These are phyloP conservation scores for Acleris laterana DNA, from an alignment of 2,888 invertebrate species.

Conservation along the genomic window DNA sequence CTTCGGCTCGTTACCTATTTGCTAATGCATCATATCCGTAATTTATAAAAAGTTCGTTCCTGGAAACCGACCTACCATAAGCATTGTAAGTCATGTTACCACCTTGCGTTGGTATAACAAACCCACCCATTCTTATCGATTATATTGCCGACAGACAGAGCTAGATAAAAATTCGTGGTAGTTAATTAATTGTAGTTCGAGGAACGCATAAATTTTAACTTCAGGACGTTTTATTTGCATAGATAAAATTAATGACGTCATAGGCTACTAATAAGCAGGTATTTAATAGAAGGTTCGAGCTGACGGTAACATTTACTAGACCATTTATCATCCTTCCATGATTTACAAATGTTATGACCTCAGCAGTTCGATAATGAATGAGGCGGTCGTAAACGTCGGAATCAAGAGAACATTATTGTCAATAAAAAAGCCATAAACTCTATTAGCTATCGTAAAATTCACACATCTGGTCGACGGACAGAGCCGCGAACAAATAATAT, in stretches of 20 bases:
- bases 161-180: constrained; percentile 58
- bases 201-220: constrained; percentile 54
- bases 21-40: constrained; percentile 37
- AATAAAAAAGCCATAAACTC: constrained; percentile 83
- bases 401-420: constrained; percentile 82
- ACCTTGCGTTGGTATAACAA: constrained; percentile 43
- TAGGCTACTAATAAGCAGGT: constrained; percentile 17
- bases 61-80: constrained; percentile 15
- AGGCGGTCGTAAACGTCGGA: constrained; percentile 78
- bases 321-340: constrained; percentile 67
- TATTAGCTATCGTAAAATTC: constrained; percentile 81
- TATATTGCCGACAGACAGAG: constrained; percentile 51
- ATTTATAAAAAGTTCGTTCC: constrained; percentile 19
- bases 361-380: constrained; percentile 81
- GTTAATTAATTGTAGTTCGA: constrained; percentile 58
- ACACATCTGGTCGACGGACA: constrained; percentile 79
- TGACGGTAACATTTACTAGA: constrained; percentile 55
- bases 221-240: constrained; percentile 21
- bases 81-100: constrained; percentile 20
- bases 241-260: constrained; percentile 29
- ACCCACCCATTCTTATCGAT: constrained; percentile 47
- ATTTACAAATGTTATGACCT: constrained; percentile 81
- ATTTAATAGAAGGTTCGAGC: constrained; percentile 38
- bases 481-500: constrained; percentile 74
- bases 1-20: constrained; percentile 43